Percentiles rank a stretch among this genome's conserved stretches.
Evolutionary conservation across 2,797 vertebrate species (phyloP).

Genomic region (Enteromius paludinosus): DNA sequence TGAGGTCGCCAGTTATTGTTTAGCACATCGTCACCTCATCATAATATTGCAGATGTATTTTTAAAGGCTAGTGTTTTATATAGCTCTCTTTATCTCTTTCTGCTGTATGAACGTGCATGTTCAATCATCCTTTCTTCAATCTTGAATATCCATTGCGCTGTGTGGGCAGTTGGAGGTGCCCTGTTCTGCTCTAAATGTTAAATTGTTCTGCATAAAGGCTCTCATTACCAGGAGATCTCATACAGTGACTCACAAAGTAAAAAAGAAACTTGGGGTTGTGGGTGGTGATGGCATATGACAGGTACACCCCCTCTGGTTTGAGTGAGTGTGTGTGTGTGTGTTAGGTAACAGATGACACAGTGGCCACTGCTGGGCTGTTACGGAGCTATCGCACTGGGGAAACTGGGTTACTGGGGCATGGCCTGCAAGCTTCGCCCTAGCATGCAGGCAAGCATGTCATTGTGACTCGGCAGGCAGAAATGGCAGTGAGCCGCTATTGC

Average conservation of each 20-base stretch:
- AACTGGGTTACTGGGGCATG: constrained; percentile 87
- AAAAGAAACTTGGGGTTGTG: constrained; percentile 17
- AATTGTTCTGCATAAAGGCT: constrained; percentile 17
- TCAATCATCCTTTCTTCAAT: not conserved
- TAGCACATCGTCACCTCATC: not conserved
- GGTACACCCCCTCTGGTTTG: constrained; percentile 31
- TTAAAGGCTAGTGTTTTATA: not conserved
- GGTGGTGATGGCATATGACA: constrained; percentile 15
- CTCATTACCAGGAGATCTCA: constrained; percentile 11
- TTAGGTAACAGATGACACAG: constrained; percentile 80
- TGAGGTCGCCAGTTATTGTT: not conserved
- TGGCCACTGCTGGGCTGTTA: constrained; percentile 76
- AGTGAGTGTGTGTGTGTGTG: constrained; percentile 64
- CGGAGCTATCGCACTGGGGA: constrained; percentile 74
- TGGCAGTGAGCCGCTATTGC: constrained; percentile 63
- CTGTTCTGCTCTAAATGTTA: constrained; percentile 21
- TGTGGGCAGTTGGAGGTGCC: constrained; percentile 2
- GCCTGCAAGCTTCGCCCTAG: constrained; percentile 82
- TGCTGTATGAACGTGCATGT: not conserved
- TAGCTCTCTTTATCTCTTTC: constrained; percentile 16
- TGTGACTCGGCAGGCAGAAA: constrained; percentile 84
- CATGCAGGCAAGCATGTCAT: constrained; percentile 77
- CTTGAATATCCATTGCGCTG: constrained; percentile 4
- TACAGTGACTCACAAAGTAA: constrained; percentile 5
- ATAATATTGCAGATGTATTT: not conserved